These are phyloP conservation scores for Oreochromis aureus DNA, from an alignment of 2,113 vertebrate genomes.

Conservation along the genomic window DNA sequence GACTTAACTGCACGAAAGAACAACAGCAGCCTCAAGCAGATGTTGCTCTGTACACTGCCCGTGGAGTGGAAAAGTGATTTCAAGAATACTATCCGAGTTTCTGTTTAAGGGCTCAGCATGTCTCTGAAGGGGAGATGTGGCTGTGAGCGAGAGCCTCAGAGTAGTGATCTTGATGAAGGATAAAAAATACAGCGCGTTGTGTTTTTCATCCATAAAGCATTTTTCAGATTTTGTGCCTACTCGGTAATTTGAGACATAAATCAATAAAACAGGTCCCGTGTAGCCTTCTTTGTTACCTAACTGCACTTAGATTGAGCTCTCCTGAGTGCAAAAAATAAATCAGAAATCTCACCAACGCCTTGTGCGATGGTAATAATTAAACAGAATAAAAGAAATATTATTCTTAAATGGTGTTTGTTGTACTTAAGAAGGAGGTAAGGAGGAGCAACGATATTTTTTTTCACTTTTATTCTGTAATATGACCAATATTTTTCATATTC, in stretches of 20 bases:
- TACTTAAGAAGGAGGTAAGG: conserved; percentile 21
- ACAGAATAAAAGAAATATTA: not conserved
- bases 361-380: not conserved
- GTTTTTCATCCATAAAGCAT: not conserved
- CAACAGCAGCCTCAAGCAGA: conserved; percentile 58
- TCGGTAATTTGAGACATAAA: conserved; percentile 9
- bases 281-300: not conserved
- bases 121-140: not conserved
- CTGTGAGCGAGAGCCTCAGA: not conserved
- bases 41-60: conserved; percentile 50
- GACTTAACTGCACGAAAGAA: conserved; percentile 62
- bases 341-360: not conserved
- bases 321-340: not conserved
- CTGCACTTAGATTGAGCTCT: not conserved
- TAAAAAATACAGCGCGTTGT: not conserved
- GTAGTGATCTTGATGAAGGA: not conserved
- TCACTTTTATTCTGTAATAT: conserved; percentile 94
- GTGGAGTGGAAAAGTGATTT: conserved; percentile 47
- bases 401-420: not conserved
- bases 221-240: not conserved
- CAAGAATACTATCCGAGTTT: conserved; percentile 34
- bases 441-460: conserved; percentile 71
- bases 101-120: conserved; percentile 14
- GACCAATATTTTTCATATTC: conserved; percentile 95
- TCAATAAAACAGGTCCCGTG: not conserved